Evolutionary conservation across 2,888 invertebrate species (phyloP).

Genomic region (Ectemnius cavifrons): DNA sequence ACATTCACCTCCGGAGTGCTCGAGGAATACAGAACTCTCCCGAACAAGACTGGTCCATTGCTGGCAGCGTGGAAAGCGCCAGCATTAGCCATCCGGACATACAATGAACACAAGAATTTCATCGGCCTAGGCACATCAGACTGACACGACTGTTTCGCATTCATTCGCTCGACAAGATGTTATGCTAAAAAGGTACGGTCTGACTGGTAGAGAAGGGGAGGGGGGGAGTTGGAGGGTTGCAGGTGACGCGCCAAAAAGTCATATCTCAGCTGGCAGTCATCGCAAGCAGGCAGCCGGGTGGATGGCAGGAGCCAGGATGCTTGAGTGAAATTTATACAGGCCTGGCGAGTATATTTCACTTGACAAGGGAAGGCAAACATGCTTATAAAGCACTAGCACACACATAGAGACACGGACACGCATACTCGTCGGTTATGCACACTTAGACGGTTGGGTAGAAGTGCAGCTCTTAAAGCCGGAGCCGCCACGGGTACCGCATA

Average conservation of each 20-base stretch:
- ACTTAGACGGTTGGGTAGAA: not conserved
- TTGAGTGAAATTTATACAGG: conserved; percentile 6
- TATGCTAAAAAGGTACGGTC: not conserved
- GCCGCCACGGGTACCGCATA: not conserved
- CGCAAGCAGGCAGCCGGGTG: not conserved
- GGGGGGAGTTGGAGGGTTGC: not conserved
- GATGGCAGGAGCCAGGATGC: not conserved
- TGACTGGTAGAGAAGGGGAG: not conserved
- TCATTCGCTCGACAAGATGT: too few species aligned
- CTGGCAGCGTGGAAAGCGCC: too few species aligned
- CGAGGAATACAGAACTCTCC: too few species aligned
- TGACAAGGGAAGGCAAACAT: conserved; percentile 6
- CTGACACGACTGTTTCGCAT: too few species aligned
- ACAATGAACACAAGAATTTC: too few species aligned
- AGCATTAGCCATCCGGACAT: too few species aligned
- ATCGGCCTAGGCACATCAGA: too few species aligned
- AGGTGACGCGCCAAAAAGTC: not conserved
- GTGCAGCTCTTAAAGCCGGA: too few species aligned
- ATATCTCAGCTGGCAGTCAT: not conserved
- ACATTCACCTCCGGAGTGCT: too few species aligned
- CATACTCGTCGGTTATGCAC: not conserved
- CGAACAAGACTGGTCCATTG: too few species aligned
- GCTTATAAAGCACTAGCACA: conserved; percentile 1
- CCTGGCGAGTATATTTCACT: conserved; percentile 5
- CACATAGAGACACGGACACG: not conserved